These are phyloP conservation scores for Euzophera pinguis DNA, from an alignment of 2,888 invertebrate genomes.

Conservation along the genomic window DNA sequence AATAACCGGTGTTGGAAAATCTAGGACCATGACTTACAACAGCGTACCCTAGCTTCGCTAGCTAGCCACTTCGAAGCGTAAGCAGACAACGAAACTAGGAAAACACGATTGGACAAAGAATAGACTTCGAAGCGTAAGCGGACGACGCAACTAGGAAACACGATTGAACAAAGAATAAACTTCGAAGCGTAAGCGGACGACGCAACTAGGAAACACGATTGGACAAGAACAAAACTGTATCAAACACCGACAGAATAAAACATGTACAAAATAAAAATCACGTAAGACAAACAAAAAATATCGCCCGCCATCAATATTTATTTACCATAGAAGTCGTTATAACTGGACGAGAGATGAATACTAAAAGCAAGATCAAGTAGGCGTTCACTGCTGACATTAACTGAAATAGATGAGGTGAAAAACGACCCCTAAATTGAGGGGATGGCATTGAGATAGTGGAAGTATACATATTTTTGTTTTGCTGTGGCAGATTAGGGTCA, in stretches of 20 bases:
- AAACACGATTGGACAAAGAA: too few species aligned
- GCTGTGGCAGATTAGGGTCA: not conserved
- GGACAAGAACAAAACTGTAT: not conserved
- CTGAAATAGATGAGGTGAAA: constrained; percentile 5
- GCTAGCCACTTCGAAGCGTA: too few species aligned
- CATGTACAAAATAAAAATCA: constrained; percentile 1
- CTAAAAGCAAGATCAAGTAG: not conserved
- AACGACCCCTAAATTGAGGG: not conserved
- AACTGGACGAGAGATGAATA: constrained; percentile 1
- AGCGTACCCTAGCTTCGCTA: too few species aligned
- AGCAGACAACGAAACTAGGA: too few species aligned
- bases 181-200: too few species aligned
- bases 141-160: too few species aligned
- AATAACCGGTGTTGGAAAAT: too few species aligned
- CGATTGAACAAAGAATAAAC: too few species aligned
- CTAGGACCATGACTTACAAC: too few species aligned
- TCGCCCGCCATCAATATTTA: constrained; percentile 5
- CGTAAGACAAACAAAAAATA: constrained; percentile 3
- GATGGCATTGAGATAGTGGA: too few species aligned
- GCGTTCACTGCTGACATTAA: constrained; percentile 1
- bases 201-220: too few species aligned
- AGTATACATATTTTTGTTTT: not conserved
- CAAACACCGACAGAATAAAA: not conserved
- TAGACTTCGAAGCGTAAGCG: too few species aligned
- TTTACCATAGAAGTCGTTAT: constrained; percentile 9